Evolutionary conservation across 2,888 invertebrate genomes (phyloP), one percentile per base, ranked within the genome.

Genomic region (Cyaniris semiargus): DNA sequence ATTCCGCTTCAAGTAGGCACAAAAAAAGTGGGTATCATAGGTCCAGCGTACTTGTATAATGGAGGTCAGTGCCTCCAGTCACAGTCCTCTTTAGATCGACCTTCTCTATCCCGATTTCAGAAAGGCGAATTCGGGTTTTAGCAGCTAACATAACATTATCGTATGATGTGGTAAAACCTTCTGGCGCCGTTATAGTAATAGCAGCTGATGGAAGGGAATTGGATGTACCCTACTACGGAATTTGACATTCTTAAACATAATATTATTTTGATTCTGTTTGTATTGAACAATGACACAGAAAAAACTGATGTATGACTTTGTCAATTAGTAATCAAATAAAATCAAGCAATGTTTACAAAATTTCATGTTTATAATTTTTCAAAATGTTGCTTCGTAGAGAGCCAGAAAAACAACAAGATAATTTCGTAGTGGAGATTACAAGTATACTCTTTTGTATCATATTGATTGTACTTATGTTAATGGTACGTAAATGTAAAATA

Each of bases 61-160:
- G n/a, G n/a, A n/a, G n/a, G n/a, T n/a, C n/a, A n/a, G n/a, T n/a
- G n/a, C 58, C 58, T 58, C 58, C 58, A n/a, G 58, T 58, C n/a
- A 58, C 58, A 21, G 58, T 58, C 58, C 58, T 58, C 58, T 58
- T 58, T n/a, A n/a, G 5, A 21, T 58, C 58, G 6, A 58, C 58
- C n/a, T 58, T 58, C 7, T 58, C 58, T 58, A 58, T 58, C 7
- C 58, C 58, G 58, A 58, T 58, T n/a, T 58, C 58, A 58, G 21
- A 58, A 21, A 58, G 58, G n/a, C 21, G 58, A 8, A 58, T 58
- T 15, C 58, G 58, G 58, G 58, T 58, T 58, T 58, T 58, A n/a
- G 58, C 58, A 21, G 58, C 58, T n/a, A 21, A n/a, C 58, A 58
- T 58, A 58, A 58, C 58, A 7, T 58, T 21, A 58, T n/a, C 18